Evolutionary conservation across 2,888 invertebrate genomes (phyloP), one percentile per base, ranked within the genome.

Genomic region (Hypena proboscidalis): DNA sequence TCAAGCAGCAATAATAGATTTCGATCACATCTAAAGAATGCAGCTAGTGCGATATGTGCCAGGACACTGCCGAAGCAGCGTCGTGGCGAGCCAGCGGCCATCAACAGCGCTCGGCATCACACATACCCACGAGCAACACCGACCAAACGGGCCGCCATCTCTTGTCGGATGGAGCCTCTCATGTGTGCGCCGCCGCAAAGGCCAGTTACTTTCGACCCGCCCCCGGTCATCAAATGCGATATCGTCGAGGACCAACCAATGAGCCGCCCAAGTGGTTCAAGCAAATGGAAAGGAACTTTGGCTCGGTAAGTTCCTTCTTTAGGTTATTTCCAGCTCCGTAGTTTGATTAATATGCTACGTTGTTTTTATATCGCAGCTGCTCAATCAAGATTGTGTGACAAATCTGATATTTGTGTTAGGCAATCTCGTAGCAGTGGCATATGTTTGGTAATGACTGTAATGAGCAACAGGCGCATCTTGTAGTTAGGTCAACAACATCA

Each of bases 21-120:
- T 62, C 74, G 86, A 46, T 79, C 81, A 31, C 90, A 88, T 65
- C 62, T 90, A 62, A 90, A 90, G 73, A 90, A 88, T 83, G 90
- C 89, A 39, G 89, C 90, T 1, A 88, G 83, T 64, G 87, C 88
- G 15, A 63, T 90, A 44, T 90, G 90, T 64, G 86, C 85, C 39
- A 85, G 85, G 67, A 90, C 89, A 31, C 67, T 90, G 77, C 85
- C 89, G 50, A 88, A 91, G 78, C 83, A 91, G 74, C 77, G 90
- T 74, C 81, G 87, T 55, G 76, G 66, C 49, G 85, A 88, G 49
- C 50, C 76, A 22, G 67, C 69, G 41, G 62, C 78, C n/a, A 54
- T 74, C 38, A 76, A 76, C 62, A 67, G 79, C 13, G 74, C 80
- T 21, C 79, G 81, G 21, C 90, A 89, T 52, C 89, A 90, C 71